These are phyloP conservation scores for Phalanger gymnotis DNA, from an alignment of 2,797 vertebrate species.

Conservation along the genomic window DNA sequence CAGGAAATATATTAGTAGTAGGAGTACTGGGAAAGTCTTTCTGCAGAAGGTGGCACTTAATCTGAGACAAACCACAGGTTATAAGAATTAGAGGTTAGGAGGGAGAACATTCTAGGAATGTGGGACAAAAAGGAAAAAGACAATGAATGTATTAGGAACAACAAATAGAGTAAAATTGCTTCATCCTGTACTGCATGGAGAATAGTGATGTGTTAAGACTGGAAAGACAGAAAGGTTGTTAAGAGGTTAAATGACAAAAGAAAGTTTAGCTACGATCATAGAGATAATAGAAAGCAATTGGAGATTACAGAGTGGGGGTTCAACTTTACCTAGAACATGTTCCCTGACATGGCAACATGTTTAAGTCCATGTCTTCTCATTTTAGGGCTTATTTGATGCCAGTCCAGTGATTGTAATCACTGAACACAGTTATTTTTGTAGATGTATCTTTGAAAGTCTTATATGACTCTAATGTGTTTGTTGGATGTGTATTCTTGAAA, in stretches of 20 bases:
- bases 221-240: neutral
- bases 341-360: neutral
- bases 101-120: neutral
- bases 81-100: neutral
- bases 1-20: neutral
- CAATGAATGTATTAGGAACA: too few relatives aligned
- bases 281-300: neutral
- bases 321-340: neutral
- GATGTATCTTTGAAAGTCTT: neutral
- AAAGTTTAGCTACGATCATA: neutral
- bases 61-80: neutral
- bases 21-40: neutral
- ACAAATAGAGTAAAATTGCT: neutral
- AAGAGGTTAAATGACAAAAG: neutral
- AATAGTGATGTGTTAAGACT: neutral
- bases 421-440: neutral
- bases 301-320: neutral
- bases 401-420: neutral
- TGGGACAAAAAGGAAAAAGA: neutral
- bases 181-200: neutral
- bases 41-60: neutral
- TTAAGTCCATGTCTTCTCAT: neutral
- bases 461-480: neutral
- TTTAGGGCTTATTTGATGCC: neutral
- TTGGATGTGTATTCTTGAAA: neutral